Base-by-base conservation (phyloP, 2,888 invertebrate genomes). In the Nomada lathburiana region DNA sequence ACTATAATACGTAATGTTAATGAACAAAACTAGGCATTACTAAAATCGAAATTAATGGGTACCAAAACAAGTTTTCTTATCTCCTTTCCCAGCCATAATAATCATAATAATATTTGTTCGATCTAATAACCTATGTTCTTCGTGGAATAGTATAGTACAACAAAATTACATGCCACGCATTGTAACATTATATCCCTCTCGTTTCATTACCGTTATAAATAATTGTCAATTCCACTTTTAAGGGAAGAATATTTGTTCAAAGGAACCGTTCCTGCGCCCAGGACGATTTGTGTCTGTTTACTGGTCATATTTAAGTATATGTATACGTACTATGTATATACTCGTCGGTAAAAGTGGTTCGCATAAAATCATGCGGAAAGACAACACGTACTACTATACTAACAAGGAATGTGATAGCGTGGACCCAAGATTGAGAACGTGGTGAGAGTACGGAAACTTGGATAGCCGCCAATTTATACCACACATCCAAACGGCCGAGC, bases 381-480 rank as follows among this genome's bases (percentile, higher is more conserved):
- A 72, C 79, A 75, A 68, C 57, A 64, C 59, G 65, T 75, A 60
- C 73, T 52, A 52, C 62, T 73, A 74, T 71, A 74, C 81, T 62
- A 70, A 68, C 77, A 73, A 65, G 86, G 86, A 88, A 88, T 85
- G 88, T 73, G 84, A 88, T 88, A 84, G 85, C 76, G 23, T 60
- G 80, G 67, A 70, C 70, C 42, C 64, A 47, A 59, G 74, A 67
- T 64, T 44, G 73, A 64, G 79, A 75, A 75, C 64, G 83, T 71
- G 78, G 86, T 73, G 80, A 85, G 82, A 82, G 76, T 82, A 79
- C 80, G 74, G 86, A 84, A 87, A 86, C 84, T 89, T 89, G 89
- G 90, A 87, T 76, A 80, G 62, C 73, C 70, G 90, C 89, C 89
- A 89, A 89, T 90, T 87, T 85, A 86, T 83, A 85, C 86, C 78